Evolutionary conservation across 2,797 vertebrate genomes (phyloP).

Genomic region (Tolypeutes matacus): DNA sequence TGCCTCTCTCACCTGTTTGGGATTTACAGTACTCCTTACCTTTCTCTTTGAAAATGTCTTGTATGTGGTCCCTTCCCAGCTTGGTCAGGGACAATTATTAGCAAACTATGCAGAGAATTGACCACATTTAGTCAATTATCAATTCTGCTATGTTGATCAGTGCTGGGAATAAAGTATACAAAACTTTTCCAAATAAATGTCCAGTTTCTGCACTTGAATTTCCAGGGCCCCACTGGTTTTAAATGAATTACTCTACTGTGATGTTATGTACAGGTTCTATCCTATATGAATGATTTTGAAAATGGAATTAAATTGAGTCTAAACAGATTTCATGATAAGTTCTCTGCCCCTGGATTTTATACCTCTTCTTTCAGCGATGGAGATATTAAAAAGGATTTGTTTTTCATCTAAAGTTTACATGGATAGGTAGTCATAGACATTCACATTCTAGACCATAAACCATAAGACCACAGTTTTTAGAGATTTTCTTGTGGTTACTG

Average conservation of each 20-base stretch:
- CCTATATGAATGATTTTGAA: conserved; percentile 17
- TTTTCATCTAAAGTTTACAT: not conserved
- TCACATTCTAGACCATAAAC: not conserved
- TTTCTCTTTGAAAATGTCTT: conserved; percentile 21
- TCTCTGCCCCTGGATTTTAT: not conserved
- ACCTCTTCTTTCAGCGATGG: conserved; percentile 3
- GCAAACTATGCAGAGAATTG: not conserved
- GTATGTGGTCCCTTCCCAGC: not conserved
- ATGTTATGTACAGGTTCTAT: not conserved
- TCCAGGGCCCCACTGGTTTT: not conserved
- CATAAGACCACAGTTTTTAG: not conserved
- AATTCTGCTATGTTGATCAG: not conserved
- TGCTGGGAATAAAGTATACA: not conserved
- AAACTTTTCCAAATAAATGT: not conserved
- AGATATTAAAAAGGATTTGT: not conserved
- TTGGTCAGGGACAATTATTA: not conserved
- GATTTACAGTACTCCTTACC: not conserved
- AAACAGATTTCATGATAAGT: not conserved
- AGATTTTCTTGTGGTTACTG: not conserved
- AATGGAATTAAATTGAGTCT: not conserved
- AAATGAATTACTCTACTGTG: not conserved
- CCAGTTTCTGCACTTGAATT: not conserved
- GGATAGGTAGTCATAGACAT: not conserved
- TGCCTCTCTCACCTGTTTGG: not conserved
- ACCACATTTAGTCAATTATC: not conserved